Base-by-base conservation (phyloP, 2,888 invertebrate genomes). In the Hypomecis atomaria region DNA sequence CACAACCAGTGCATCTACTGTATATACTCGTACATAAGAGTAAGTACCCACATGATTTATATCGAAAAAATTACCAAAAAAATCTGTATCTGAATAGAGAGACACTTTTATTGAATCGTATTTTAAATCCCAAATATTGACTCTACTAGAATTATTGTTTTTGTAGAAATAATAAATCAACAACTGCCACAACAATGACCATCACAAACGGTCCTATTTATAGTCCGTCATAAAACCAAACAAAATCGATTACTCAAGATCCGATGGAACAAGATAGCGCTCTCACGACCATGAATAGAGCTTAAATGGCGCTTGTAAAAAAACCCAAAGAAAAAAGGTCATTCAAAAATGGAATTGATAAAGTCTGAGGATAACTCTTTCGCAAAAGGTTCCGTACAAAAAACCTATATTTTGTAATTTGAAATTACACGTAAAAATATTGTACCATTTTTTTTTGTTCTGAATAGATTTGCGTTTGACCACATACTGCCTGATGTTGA, bases 271-370 rank as follows among this genome's bases (percentile, higher is more conserved):
- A 48, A 59, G 57, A 60, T 58, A 66, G 49, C 42, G 47, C 6
- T 59, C 64, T 47, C 64, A 59, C 60, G 57, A 4, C 38, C 36
- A 82, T 84, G 82, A 84, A 88, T 84, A 76, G 84, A 77, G 73
- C 78, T 76, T 74, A 83, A 84, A 83, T 80, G 76, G 81, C 75
- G 47, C 47, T 56, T 33, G 9, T 9, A 47, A 55, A 45, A 47
- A 47, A 47, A 33, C 73, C 75, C 62, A 63, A 52, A 48, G 55
- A 43, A 59, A 59, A 64, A 55, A 7, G 77, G 71, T 11, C 44
- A 13, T 44, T 4, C 4, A 34, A 5, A 33, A 47, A 33, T 34
- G 6, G 5, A 47, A 10, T 34, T 5, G 33, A 5, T 10, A 47
- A 47, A 34, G 8, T 3, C 5, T 10, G 34, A 47, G 33, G 10